These are phyloP conservation scores for Podocnemis expansa DNA, from an alignment of 2,113 vertebrate genomes.

Conservation along the genomic window DNA sequence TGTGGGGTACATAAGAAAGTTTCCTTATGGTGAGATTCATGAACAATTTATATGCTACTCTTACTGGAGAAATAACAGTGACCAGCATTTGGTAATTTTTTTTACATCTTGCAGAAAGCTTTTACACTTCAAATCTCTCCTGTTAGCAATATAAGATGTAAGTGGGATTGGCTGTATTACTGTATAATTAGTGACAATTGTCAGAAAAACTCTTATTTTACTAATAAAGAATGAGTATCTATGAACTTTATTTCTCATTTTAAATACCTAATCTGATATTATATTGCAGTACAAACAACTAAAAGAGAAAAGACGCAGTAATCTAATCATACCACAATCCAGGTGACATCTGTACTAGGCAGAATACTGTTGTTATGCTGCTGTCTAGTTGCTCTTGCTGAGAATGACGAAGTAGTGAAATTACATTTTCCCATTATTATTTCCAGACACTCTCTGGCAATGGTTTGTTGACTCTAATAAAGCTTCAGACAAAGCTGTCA, in stretches of 20 bases:
- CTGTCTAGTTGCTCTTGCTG: constrained; percentile 78
- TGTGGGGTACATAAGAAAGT: constrained; percentile 19
- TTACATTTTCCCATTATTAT: constrained; percentile 86
- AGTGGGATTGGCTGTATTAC: neutral
- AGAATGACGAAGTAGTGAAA: constrained; percentile 82
- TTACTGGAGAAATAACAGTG: neutral
- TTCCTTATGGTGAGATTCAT: neutral
- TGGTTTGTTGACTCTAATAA: constrained; percentile 86
- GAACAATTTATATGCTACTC: constrained; percentile 21
- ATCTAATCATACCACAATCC: constrained; percentile 75
- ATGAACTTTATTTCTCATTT: constrained; percentile 62
- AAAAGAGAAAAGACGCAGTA: constrained; percentile 71
- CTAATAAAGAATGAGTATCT: neutral
- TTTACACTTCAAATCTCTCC: constrained; percentile 30
- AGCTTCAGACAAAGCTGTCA: constrained; percentile 86
- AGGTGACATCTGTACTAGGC: constrained; percentile 80
- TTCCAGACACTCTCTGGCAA: constrained; percentile 83
- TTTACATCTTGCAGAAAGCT: neutral
- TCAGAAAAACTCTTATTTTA: constrained; percentile 46
- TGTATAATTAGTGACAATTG: constrained; percentile 49
- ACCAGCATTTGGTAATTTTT: constrained; percentile 32
- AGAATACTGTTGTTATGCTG: constrained; percentile 78
- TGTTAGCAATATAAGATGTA: neutral
- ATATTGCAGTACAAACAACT: constrained; percentile 68
- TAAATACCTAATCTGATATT: constrained; percentile 67